Evolutionary conservation across 2,888 invertebrate species (phyloP), one percentile per base, ranked within the genome.

Genomic region (Acleris cristana): DNA sequence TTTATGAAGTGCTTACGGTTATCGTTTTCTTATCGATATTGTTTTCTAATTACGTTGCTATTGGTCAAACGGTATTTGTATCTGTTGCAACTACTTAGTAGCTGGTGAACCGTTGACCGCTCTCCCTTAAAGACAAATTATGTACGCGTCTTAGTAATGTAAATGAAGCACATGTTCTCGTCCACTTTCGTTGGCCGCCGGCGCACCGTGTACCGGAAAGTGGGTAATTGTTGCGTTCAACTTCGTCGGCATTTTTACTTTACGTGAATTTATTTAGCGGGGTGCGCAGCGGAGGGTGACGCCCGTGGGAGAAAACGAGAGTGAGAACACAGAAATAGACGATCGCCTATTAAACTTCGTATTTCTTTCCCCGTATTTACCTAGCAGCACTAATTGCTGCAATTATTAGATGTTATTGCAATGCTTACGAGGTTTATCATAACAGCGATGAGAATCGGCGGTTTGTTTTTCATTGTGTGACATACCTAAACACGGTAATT

Each of bases 221-320:
- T 82, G 76, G 77, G 78, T 81, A 81, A 82, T 81, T 80, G 77
- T 76, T 74, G 71, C 70, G 69, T 66, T 71, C 63, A 64, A 30
- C 65, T 65, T 70, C 71, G 70, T 74, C 76, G 71, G 72, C 74
- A 76, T 74, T 70, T 40, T 70, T 74, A 74, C 71, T 74, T 73
- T 74, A 78, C 74, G 74, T 77, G 74, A 74, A 76, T 76, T 74
- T 71, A 74, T 75, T 78, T 74, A 74, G 72, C 74, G 77, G 79
- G 89, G 89, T 89, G 89, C 70, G 69, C 89, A 86, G 65, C 81
- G 73, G 79, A 88, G 87, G 82, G 82, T 91, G 87, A 89, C 87
- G 79, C 72, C 81, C 84, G 84, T 81, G 86, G 85, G 83, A 84
- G 85, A 90, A 90, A 90, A 75, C 75, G 89, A 91, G 88, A 90